phyloP scores from a whole-genome alignment of 2,888 invertebrate genomes.

The Kryphioiulus occultus region DNA sequence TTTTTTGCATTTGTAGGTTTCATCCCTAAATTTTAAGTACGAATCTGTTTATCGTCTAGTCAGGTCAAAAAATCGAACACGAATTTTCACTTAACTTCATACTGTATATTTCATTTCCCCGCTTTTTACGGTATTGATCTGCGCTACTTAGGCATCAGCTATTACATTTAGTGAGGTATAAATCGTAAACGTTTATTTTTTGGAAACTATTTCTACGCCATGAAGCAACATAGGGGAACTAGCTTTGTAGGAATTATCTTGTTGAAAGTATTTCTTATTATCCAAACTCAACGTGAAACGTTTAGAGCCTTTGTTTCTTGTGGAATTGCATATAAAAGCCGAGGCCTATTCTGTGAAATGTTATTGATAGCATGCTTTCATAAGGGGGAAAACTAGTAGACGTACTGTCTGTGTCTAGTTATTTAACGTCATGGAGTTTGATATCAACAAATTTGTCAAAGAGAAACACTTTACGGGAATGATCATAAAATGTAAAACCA shows the following conservation, averaged over 20 bases:
- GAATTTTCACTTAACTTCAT: slow-evolving; percentile 10
- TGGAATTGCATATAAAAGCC: not conserved
- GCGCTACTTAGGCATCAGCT: not conserved
- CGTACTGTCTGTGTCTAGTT: not conserved
- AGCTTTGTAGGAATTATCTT: not conserved
- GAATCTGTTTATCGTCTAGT: not conserved
- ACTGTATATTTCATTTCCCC: not conserved
- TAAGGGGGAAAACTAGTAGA: not conserved
- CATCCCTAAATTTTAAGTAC: not conserved
- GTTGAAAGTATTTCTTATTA: not conserved
- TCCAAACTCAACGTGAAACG: not conserved
- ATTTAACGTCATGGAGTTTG: not conserved
- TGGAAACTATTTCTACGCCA: not conserved
- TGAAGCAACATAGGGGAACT: not conserved
- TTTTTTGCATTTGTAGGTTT: not conserved
- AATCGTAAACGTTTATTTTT: not conserved
- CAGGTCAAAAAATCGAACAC: slow-evolving; percentile 4
- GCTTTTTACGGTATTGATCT: not conserved
- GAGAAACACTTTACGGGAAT: not conserved
- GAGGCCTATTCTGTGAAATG: not conserved
- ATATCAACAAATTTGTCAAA: not conserved
- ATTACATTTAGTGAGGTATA: not conserved
- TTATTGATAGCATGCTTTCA: not conserved
- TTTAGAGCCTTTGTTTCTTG: not conserved
- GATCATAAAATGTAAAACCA: not conserved